Conservation (phyloP, 2,113 vertebrate genomes). For the Microcebus tavaratra region DNA sequence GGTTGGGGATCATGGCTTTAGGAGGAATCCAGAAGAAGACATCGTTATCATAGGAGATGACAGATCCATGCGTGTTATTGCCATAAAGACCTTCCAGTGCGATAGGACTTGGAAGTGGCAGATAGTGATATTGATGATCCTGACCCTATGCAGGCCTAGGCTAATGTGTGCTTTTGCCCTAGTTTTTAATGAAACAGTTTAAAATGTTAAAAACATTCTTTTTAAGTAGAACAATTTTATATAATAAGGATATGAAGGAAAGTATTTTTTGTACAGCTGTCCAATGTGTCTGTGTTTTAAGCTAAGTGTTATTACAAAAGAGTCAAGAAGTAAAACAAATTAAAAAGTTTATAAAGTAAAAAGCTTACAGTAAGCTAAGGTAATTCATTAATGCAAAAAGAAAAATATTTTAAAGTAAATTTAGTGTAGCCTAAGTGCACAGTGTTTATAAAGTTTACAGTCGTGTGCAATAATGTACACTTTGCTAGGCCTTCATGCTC, state of each 20-base stretch:
- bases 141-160: neutral
- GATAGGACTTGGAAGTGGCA: neutral
- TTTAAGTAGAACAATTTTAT: neutral
- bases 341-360: neutral
- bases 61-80: rapidly evolving
- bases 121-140: neutral
- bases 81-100: neutral
- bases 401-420: neutral
- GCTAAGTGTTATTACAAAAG: neutral
- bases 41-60: neutral
- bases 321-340: neutral
- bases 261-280: neutral
- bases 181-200: neutral
- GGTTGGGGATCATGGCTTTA: neutral
- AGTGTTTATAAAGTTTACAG: neutral
- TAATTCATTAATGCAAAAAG: neutral
- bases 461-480: neutral
- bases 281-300: neutral
- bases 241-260: neutral
- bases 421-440: neutral
- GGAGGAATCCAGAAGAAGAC: neutral
- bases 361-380: neutral
- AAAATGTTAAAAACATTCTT: neutral
- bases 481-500: neutral
- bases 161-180: neutral